Percentiles rank a stretch among this genome's conserved stretches.
phyloP scores from a whole-genome alignment of 2,797 vertebrate genomes.

The Chelidonichthys spinosus region DNA sequence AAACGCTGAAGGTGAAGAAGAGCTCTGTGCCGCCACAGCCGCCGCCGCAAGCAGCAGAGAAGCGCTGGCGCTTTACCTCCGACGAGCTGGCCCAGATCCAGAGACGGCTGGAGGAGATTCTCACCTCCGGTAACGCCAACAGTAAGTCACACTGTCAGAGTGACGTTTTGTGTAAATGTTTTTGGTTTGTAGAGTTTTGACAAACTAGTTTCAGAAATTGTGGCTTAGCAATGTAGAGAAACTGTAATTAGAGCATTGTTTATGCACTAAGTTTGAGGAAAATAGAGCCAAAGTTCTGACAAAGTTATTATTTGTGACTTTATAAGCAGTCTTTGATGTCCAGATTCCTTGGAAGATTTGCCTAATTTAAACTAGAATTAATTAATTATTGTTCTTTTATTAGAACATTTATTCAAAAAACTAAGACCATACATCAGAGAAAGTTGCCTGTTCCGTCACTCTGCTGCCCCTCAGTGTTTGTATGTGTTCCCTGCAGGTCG shows the following conservation, averaged over 20 bases:
- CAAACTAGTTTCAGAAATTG: too few relatives aligned
- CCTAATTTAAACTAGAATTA: neutral
- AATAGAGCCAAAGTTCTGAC: too few relatives aligned
- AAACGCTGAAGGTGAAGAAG: conserved; percentile 67
- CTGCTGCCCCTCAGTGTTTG: neutral
- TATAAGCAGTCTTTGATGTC: neutral
- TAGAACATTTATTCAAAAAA: neutral
- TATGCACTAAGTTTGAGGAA: too few relatives aligned
- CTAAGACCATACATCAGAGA: neutral
- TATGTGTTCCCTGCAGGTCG: conserved; percentile 77
- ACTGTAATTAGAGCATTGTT: too few relatives aligned
- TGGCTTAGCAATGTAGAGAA: too few relatives aligned
- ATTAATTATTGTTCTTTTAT: neutral
- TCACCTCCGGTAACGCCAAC: conserved; percentile 78
- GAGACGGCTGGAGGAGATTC: conserved; percentile 86
- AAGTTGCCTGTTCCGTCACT: neutral
- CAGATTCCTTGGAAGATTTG: too few relatives aligned
- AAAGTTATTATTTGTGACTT: neutral
- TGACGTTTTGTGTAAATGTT: too few relatives aligned
- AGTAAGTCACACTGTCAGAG: conserved; percentile 83
- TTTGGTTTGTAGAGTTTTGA: too few relatives aligned
- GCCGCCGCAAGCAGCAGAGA: conserved; percentile 75
- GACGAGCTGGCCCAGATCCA: conserved; percentile 90
- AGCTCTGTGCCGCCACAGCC: conserved; percentile 29
- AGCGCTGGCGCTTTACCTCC: conserved; percentile 88